phyloP scores from a whole-genome alignment of 2,888 invertebrate genomes.

The Anorthoa munda region DNA sequence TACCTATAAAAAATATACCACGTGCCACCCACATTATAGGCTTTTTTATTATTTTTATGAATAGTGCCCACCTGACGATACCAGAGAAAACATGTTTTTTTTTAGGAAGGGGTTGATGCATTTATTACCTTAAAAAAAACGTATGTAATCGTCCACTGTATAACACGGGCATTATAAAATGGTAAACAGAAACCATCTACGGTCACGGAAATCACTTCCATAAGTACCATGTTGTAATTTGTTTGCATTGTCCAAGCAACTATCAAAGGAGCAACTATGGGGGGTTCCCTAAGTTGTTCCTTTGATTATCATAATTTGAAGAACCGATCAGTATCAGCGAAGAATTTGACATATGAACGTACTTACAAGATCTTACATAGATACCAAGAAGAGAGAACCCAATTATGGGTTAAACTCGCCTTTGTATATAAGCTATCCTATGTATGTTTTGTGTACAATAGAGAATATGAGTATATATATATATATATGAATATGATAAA shows the following conservation, averaged over 20 bases:
- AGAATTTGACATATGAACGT: neutral
- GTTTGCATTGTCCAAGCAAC: neutral
- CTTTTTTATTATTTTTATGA: conserved; percentile 58
- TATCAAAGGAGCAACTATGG: too few relatives aligned
- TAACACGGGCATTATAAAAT: neutral
- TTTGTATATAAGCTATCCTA: too few relatives aligned
- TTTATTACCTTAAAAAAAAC: neutral
- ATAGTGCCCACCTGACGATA: conserved; percentile 71
- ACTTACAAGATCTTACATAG: too few relatives aligned
- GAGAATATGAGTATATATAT: too few relatives aligned
- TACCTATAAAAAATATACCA: conserved; percentile 71
- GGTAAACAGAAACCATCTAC: neutral
- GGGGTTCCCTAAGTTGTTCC: too few relatives aligned
- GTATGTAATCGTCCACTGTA: neutral
- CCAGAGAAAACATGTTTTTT: conserved; percentile 29
- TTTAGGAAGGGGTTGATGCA: conserved; percentile 4
- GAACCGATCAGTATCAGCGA: neutral
- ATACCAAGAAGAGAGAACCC: too few relatives aligned
- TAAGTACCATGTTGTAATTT: neutral
- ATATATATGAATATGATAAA: too few relatives aligned
- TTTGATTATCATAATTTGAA: neutral
- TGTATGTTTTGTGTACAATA: too few relatives aligned
- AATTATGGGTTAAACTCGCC: too few relatives aligned
- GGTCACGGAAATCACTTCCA: neutral
- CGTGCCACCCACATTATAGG: conserved; percentile 72